Conservation (phyloP, 1,140 invertebrate species). For the Cydia strobilella region DNA sequence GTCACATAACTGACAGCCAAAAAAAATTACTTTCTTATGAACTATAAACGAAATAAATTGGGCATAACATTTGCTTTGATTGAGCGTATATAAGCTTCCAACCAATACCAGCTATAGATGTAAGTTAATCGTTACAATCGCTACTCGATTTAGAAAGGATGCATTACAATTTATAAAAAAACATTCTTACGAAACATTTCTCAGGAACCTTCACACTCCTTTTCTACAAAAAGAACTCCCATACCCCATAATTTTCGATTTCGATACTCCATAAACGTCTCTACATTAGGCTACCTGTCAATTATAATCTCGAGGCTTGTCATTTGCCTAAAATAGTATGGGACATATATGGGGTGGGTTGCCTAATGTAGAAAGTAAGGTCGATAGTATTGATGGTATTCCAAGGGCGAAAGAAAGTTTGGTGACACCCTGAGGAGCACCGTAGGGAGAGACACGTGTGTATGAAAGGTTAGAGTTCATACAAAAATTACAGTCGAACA, state of each 20-base stretch:
- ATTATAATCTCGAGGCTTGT: slow-evolving; percentile 16
- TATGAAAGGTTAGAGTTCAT: background rate
- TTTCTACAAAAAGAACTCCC: background rate
- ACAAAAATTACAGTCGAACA: too few species aligned
- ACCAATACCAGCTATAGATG: background rate
- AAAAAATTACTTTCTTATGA: too few species aligned
- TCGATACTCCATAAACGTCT: slow-evolving; percentile 4
- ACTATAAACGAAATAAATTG: too few species aligned
- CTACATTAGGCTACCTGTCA: slow-evolving; percentile 18
- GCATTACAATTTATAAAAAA: background rate
- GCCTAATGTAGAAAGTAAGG: slow-evolving; percentile 16
- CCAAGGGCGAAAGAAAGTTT: slow-evolving; percentile 23
- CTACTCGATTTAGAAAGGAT: background rate
- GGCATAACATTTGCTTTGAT: too few species aligned
- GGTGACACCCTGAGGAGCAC: slow-evolving; percentile 1
- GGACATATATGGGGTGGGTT: slow-evolving; percentile 23
- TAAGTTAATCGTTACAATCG: background rate
- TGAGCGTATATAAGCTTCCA: too few species aligned
- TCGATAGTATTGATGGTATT: slow-evolving; percentile 4
- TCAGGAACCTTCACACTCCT: background rate
- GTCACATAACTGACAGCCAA: too few species aligned
- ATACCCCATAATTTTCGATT: slow-evolving; percentile 25
- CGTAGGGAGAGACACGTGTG: background rate
- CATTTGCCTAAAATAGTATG: slow-evolving; percentile 1
- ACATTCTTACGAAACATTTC: slow-evolving; percentile 17